Percentiles rank a stretch among this genome's conserved stretches.
These are phyloP conservation scores for Silurus glanis DNA, from an alignment of 2,113 vertebrate species.

Conservation along the genomic window DNA sequence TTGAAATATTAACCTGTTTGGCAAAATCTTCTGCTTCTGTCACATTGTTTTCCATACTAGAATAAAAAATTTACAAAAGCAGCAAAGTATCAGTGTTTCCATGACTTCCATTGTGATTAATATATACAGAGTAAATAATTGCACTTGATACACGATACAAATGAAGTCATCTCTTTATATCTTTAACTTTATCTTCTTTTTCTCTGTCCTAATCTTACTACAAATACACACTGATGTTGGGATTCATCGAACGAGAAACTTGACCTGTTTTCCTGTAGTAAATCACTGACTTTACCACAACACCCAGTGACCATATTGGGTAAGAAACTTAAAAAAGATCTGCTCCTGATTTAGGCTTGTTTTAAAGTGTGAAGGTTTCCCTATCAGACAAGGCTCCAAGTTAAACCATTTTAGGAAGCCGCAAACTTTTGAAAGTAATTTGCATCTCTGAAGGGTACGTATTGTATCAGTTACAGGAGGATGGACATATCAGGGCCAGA, in stretches of 20 bases:
- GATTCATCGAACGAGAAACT: not conserved
- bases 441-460: too few species aligned
- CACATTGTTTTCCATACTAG: not conserved
- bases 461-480: not conserved
- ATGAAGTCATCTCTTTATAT: not conserved
- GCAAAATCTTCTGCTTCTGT: not conserved
- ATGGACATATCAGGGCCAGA: not conserved
- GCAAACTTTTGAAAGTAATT: not conserved
- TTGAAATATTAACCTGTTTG: not conserved
- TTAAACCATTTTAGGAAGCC: not conserved
- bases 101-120: not conserved
- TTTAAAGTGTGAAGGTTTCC: constrained; percentile 11
- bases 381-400: not conserved
- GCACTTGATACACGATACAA: not conserved
- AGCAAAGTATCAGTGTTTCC: not conserved
- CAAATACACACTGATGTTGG: not conserved
- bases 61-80: not conserved
- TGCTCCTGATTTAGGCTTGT: constrained; percentile 20
- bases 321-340: constrained; percentile 7
- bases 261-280: constrained; percentile 7
- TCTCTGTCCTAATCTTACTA: not conserved
- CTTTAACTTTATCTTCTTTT: not conserved
- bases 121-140: not conserved
- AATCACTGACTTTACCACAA: not conserved
- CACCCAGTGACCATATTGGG: constrained; percentile 17